phyloP scores from a whole-genome alignment of 1,140 invertebrate genomes.

The Augochlora pura region DNA sequence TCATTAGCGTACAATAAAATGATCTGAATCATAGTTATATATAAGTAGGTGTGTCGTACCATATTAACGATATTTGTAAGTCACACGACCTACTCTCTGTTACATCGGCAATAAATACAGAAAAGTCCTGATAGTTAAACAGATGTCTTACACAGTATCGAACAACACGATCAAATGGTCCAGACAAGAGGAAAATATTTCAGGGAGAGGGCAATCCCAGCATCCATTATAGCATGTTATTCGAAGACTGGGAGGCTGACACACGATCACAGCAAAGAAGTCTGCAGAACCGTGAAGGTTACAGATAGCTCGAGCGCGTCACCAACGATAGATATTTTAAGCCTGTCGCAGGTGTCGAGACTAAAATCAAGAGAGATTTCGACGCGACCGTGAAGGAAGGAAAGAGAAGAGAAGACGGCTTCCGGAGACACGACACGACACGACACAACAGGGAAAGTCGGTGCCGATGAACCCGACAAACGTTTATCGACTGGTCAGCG shows the following conservation, averaged over 20 bases:
- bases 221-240: not conserved
- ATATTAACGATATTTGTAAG: not conserved
- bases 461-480: not conserved
- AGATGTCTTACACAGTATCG: not conserved
- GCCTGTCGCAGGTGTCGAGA: not conserved
- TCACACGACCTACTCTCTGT: not conserved
- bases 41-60: constrained; percentile 10
- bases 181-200: not conserved
- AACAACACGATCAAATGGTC: not conserved
- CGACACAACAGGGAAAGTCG: not conserved
- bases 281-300: not conserved
- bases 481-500: constrained; percentile 17
- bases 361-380: not conserved
- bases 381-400: no score
- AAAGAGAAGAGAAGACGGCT: not conserved
- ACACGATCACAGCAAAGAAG: not conserved
- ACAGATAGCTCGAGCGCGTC: not conserved
- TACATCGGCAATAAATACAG: not conserved
- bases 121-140: no score
- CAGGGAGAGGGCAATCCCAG: not conserved
- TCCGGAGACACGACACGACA: not conserved
- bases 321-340: not conserved
- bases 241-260: not conserved
- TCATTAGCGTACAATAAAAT: constrained; percentile 9
- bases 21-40: constrained; percentile 21